A percentile compares a stretch with the other conserved stretches of the same genome.
phyloP scores from a whole-genome alignment of 2,797 vertebrate species.

The Heterohyrax brucei region DNA sequence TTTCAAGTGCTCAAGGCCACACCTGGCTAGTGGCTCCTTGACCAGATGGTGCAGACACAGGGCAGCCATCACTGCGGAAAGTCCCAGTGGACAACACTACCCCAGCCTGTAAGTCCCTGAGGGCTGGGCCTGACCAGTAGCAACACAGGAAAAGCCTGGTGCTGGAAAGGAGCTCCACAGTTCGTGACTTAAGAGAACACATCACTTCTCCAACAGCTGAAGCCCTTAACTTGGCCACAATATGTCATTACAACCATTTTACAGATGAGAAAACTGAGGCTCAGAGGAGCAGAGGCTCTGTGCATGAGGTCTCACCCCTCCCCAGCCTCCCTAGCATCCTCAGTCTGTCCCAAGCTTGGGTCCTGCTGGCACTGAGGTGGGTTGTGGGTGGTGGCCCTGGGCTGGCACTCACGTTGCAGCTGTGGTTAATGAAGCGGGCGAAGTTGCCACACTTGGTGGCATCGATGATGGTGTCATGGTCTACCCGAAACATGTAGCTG shows the following conservation, averaged over 20 bases:
- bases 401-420: slow-evolving; percentile 96
- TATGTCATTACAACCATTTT: rapidly evolving
- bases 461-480: slow-evolving; percentile 99
- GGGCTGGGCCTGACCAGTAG: neutral
- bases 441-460: slow-evolving; percentile 99
- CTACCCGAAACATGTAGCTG: slow-evolving; percentile 99
- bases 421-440: slow-evolving; percentile 99
- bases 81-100: neutral
- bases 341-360: rapidly evolving
- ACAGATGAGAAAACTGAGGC: neutral
- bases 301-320: rapidly evolving
- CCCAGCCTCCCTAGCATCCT: neutral
- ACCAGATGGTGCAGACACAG: rapidly evolving
- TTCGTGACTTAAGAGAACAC: rapidly evolving
- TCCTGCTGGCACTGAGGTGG: rapidly evolving
- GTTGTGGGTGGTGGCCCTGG: rapidly evolving
- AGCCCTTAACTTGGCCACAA: neutral
- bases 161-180: neutral
- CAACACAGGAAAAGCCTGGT: neutral
- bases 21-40: rapidly evolving
- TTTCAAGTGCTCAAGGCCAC: neutral
- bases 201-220: neutral
- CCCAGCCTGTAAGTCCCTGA: neutral
- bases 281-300: neutral
- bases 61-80: rapidly evolving